Conservation (phyloP, 2,888 invertebrate species). For the Morpho achilles region DNA sequence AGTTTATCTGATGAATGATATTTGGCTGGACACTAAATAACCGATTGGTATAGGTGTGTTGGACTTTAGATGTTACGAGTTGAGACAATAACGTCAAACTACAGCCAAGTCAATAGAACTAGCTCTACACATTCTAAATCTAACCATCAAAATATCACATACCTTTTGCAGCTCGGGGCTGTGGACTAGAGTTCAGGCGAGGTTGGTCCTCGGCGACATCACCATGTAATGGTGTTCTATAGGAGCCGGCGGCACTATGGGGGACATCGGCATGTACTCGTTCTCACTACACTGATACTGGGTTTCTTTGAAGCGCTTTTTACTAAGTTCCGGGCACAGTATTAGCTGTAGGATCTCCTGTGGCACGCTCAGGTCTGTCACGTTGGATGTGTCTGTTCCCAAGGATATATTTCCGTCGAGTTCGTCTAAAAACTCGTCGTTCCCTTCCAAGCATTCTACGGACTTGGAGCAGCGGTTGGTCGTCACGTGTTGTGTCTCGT, state of each 20-base stretch:
- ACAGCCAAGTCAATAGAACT: slow-evolving; percentile 19
- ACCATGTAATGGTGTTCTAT: slow-evolving; percentile 64
- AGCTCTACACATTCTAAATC: slow-evolving; percentile 4
- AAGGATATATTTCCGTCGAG: slow-evolving; percentile 47
- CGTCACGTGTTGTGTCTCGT: slow-evolving; percentile 51
- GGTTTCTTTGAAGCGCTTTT: slow-evolving; percentile 41
- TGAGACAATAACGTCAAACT: slow-evolving; percentile 6
- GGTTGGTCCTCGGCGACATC: slow-evolving; percentile 63
- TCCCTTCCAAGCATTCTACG: slow-evolving; percentile 58
- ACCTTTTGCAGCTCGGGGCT: not conserved
- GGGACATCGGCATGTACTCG: slow-evolving; percentile 69
- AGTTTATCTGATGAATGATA: no score
- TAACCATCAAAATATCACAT: slow-evolving; percentile 22
- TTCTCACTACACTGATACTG: slow-evolving; percentile 39
- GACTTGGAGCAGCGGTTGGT: slow-evolving; percentile 61
- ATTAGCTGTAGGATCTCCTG: slow-evolving; percentile 65
- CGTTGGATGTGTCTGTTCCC: slow-evolving; percentile 29
- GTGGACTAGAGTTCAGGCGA: slow-evolving; percentile 45
- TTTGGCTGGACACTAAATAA: no score
- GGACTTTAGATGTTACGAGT: no score
- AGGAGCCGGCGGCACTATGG: slow-evolving; percentile 49
- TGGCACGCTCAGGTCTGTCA: slow-evolving; percentile 46
- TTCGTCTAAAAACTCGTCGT: slow-evolving; percentile 44
- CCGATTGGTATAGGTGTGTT: no score
- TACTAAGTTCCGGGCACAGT: slow-evolving; percentile 44